phyloP scores from a whole-genome alignment of 2,113 vertebrate genomes.

The Formicarius rufipectus region DNA sequence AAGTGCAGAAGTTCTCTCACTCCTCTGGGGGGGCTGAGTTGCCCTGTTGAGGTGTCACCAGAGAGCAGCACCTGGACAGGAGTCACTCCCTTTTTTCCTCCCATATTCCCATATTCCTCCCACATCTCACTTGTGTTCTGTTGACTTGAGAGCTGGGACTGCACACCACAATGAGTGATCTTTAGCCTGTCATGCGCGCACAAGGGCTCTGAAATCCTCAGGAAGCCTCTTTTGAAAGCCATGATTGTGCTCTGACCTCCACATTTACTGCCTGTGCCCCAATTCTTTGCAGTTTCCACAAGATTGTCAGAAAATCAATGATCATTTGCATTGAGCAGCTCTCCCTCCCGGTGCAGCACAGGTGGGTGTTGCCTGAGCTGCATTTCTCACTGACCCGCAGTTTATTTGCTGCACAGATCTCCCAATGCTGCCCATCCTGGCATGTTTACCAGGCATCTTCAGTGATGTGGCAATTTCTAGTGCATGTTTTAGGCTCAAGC shows the following conservation, averaged over 20 bases:
- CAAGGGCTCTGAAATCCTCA: background rate
- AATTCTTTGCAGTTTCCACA: conserved; percentile 5
- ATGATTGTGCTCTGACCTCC: conserved; percentile 22
- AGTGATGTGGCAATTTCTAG: background rate
- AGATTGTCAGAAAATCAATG: conserved; percentile 15
- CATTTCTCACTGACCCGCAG: background rate
- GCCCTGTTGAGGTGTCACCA: background rate
- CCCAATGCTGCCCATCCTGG: background rate
- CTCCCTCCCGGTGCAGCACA: background rate
- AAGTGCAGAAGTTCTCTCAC: background rate
- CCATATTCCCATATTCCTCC: too few species aligned
- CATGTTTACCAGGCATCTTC: background rate
- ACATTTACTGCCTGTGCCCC: background rate
- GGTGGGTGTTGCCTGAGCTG: background rate
- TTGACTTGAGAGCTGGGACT: background rate
- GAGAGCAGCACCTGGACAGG: background rate
- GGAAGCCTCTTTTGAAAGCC: conserved; percentile 29
- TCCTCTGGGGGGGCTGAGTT: background rate
- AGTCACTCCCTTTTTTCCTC: too few species aligned
- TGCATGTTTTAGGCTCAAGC: background rate
- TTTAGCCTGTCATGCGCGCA: conserved; percentile 21
- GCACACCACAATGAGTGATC: background rate
- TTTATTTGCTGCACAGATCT: background rate
- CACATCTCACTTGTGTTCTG: background rate
- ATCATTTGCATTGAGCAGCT: conserved; percentile 23